phyloP scores from a whole-genome alignment of 2,888 invertebrate species.

The Pyrgus malvae region DNA sequence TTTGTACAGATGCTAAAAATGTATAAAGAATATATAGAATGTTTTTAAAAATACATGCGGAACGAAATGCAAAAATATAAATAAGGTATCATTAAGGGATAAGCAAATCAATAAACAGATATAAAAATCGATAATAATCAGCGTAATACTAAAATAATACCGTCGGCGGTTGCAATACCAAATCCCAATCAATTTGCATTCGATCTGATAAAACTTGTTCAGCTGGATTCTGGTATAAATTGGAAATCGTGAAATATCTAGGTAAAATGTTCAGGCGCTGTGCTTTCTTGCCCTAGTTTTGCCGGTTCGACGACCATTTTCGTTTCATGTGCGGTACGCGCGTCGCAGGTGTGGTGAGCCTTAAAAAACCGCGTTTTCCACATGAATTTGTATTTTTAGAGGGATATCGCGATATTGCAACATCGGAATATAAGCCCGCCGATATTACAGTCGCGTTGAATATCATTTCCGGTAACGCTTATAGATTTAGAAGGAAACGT shows the following conservation, averaged over 20 bases:
- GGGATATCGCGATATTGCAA: conserved; percentile 20
- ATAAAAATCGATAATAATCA: background rate
- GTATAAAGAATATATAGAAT: too few species aligned
- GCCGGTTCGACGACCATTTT: conserved; percentile 57
- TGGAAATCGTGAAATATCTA: conserved; percentile 39
- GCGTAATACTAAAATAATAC: background rate
- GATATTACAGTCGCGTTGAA: conserved; percentile 17
- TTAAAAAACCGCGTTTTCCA: conserved; percentile 57
- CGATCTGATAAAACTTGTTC: conserved; percentile 18
- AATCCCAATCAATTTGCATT: conserved; percentile 10
- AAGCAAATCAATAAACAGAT: background rate
- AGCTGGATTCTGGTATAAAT: conserved; percentile 25
- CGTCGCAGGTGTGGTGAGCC: conserved; percentile 63
- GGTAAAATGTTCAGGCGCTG: conserved; percentile 54
- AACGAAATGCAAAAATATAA: too few species aligned
- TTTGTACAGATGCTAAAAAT: too few species aligned
- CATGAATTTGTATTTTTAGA: conserved; percentile 21
- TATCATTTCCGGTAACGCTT: conserved; percentile 13
- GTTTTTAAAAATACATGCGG: too few species aligned
- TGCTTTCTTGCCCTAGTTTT: conserved; percentile 71
- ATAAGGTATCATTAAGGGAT: too few species aligned
- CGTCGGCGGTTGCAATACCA: background rate
- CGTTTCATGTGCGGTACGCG: conserved; percentile 32
- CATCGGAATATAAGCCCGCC: conserved; percentile 5
- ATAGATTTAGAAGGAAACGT: conserved; percentile 8